Conservation (phyloP, 1,140 invertebrate genomes). For the Solen grandis region DNA sequence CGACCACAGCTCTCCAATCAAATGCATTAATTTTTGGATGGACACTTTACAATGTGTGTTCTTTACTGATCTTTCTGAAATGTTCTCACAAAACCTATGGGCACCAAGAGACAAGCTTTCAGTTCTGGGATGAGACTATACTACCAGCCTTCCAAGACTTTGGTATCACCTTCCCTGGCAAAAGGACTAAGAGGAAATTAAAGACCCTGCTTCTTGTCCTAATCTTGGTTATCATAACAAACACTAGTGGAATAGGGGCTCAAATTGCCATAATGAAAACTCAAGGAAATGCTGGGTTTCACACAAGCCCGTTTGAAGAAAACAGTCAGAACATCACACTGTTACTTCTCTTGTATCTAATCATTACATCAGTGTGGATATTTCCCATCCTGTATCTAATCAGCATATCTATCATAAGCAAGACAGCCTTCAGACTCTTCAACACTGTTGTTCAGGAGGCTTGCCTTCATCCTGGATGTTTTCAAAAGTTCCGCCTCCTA, state of each 20-base stretch:
- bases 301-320: background rate
- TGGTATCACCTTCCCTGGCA: background rate
- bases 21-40: background rate
- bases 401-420: background rate
- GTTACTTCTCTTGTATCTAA: background rate
- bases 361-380: background rate
- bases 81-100: background rate
- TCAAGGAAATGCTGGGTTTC: background rate
- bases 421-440: background rate
- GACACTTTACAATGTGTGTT: background rate
- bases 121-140: slow-evolving; percentile 1
- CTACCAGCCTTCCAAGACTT: background rate
- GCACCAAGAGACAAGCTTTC: background rate
- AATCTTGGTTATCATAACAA: background rate
- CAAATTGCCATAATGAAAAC: background rate
- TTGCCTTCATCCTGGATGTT: background rate
- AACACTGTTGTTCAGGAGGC: background rate
- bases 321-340: background rate
- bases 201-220: background rate
- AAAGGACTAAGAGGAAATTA: background rate
- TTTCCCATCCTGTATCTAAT: background rate
- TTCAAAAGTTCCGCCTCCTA: background rate
- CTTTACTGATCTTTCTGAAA: background rate
- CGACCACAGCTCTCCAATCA: background rate
- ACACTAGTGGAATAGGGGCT: background rate